Base-by-base conservation (phyloP, 2,888 invertebrate species). In the Podotricha telesiphe region DNA sequence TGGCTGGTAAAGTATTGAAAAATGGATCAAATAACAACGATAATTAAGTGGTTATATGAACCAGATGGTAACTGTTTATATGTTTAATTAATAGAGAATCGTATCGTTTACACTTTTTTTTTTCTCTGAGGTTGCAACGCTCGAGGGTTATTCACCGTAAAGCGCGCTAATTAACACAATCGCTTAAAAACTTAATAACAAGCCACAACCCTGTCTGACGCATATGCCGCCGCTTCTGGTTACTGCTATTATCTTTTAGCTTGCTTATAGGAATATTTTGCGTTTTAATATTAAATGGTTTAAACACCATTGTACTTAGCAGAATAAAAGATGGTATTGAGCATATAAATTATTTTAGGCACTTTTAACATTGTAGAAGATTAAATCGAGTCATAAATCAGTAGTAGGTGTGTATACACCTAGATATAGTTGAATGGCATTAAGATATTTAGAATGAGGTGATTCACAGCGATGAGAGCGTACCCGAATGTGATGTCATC, bases 151-250 rank as follows among this genome's bases (percentile, higher is more conserved):
- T 77, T 82, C 81, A 82, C 82, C 78, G 82, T 80, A 82, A 81
- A 84, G 80, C 84, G 80, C 84, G 85, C 88, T 92, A 90, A 92
- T 92, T 91, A 92, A 91, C 87, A 83, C 89, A 86, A 90, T 88
- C 88, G 87, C 86, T 90, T 88, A 86, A 89, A 91, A 90, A 88
- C 81, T 85, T 91, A 89, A 91, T 91, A 91, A 87, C 88, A 84
- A 82, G 84, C 85, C 79, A 79, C 77, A 81, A 74, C 76, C 82
- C 85, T 86, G 90, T 90, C 89, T 81, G 82, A 79, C 75, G 87
- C 92, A 91, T 79, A 78, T 87, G 88, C 79, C 77, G 88, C 79
- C 77, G 81, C 81, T 78, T 67, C 76, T 71, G 73, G 76, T 75
- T 75, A 67, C 70, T 68, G 70, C 67, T 64, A 69, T 76, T 70